Base-by-base conservation (phyloP, 2,113 vertebrate species). In the Sphaerodactylus townsendi region DNA sequence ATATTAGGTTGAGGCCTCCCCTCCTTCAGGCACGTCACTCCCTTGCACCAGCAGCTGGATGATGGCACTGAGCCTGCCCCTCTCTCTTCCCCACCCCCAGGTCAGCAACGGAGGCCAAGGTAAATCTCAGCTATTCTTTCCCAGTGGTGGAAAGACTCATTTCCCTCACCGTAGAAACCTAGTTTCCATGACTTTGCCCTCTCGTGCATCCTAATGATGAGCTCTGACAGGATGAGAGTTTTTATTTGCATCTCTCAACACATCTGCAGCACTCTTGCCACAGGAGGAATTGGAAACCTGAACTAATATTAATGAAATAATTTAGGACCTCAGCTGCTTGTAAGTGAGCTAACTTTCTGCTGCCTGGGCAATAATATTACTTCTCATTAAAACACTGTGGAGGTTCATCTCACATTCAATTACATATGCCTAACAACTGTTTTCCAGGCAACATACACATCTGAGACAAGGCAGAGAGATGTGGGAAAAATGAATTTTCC, bases 301-400 rank as follows among this genome's bases (percentile, higher is more conserved):
- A 91, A 91, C 95, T 95, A 95, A 93, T 96, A 97, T 98, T 97
- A 98, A 97, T 96, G 93, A 96, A 97, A 96, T 95, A 96, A 96
- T 96, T 94, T 96, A 90, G 90, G 90, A 92, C 95, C 92, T 91
- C 91, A 92, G 92, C 92, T 94, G 92, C 88, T 23, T 41, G 8
- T 10, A 44, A 94, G 93, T 89, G 86, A 96, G 87, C 66, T 92
- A 90, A 89, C 72, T 91, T 72, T 92, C 88, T 94, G 91, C 94
- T 95, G 93, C 86, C 81, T 87, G 85, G 87, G 82, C 93, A 94
- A 81, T 84, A 93, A 93, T 91, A 92, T 83, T 85, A 83, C 82
- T 94, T 86, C 93, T 96, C 92, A 94, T 94, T 96, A 96, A 91
- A 90, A 83, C 82, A 30, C 85, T 88, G 83, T 83, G 87, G 94